Evolutionary conservation across 2,113 vertebrate genomes (phyloP).

Genomic region (Oreochromis tanganicae): DNA sequence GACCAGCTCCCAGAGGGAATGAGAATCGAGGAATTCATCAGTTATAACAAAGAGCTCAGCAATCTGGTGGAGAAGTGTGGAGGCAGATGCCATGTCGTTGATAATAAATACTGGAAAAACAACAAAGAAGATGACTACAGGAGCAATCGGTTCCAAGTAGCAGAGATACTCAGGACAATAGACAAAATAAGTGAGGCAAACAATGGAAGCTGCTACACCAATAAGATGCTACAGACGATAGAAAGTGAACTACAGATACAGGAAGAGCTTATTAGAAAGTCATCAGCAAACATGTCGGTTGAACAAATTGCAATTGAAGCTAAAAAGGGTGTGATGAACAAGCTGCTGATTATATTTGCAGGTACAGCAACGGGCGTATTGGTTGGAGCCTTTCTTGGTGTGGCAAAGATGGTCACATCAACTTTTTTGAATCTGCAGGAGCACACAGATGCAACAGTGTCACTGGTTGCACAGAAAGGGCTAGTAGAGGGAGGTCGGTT

Average conservation of each 20-base stretch:
- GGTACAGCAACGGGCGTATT: neutral
- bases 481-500: rapidly evolving
- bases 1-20: neutral
- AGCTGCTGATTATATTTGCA: neutral
- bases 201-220: slow-evolving; percentile 22
- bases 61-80: slow-evolving; percentile 22
- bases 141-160: slow-evolving; percentile 16
- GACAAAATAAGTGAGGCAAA: neutral
- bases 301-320: neutral
- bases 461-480: neutral
- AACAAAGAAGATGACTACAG: neutral
- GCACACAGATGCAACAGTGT: neutral
- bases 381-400: neutral
- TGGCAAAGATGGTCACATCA: neutral
- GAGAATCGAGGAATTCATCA: neutral
- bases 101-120: slow-evolving; percentile 37
- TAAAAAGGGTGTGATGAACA: slow-evolving; percentile 14
- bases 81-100: slow-evolving; percentile 21
- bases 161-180: slow-evolving; percentile 6
- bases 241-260: neutral
- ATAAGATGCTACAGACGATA: neutral
- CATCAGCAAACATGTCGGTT: neutral
- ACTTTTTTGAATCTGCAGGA: neutral
- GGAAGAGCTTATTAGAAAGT: neutral
- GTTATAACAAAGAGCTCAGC: neutral